phyloP scores from a whole-genome alignment of 1,140 invertebrate species.

The Plectrocnemia conspersa region DNA sequence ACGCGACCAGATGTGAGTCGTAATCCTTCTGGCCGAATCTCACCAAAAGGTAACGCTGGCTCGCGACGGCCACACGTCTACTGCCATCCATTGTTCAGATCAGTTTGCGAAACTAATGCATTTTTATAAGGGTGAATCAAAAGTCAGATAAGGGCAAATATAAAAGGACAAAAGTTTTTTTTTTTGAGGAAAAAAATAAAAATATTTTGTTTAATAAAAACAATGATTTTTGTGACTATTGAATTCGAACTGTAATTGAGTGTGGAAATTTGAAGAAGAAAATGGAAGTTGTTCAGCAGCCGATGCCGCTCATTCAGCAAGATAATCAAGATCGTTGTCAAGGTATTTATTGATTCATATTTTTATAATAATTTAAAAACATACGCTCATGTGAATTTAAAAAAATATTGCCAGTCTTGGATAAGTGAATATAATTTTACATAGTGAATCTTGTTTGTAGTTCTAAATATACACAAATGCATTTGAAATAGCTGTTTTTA shows the following conservation, averaged over 20 bases:
- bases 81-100: not conserved
- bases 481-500: too few species aligned
- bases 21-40: constrained; percentile 3
- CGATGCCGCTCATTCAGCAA: constrained; percentile 45
- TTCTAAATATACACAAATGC: too few species aligned
- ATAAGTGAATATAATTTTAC: too few species aligned
- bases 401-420: too few species aligned
- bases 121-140: not conserved
- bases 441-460: too few species aligned
- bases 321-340: constrained; percentile 44
- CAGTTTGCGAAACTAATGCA: not conserved
- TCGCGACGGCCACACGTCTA: not conserved
- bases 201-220: not conserved
- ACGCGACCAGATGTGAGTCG: constrained; percentile 8
- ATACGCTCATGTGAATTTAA: too few species aligned
- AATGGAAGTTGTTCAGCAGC: constrained; percentile 50
- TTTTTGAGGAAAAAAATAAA: not conserved
- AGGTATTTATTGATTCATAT: constrained; percentile 21
- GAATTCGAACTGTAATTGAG: not conserved
- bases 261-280: constrained; percentile 24
- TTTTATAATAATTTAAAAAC: constrained; percentile 2
- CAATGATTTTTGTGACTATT: constrained; percentile 4
- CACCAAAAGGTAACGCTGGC: not conserved
- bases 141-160: not conserved
- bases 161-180: too few species aligned